A percentile compares a stretch with the other conserved stretches of the same genome.
Evolutionary conservation across 1,140 invertebrate genomes (phyloP).

Genomic region (Atta colombica): DNA sequence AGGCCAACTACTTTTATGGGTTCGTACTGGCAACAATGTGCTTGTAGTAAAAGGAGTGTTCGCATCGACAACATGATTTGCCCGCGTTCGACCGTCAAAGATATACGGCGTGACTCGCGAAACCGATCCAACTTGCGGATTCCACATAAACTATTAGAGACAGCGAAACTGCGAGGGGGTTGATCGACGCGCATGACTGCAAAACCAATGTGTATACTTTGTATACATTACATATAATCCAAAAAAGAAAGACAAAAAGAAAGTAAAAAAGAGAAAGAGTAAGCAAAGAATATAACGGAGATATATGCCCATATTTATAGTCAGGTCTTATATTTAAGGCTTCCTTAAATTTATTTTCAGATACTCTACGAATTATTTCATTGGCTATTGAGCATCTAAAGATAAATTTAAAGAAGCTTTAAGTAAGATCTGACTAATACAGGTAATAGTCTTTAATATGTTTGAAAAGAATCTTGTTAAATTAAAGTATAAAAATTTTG

Average conservation of each 20-base stretch:
- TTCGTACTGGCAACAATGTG: conserved; percentile 60
- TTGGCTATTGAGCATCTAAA: too few relatives aligned
- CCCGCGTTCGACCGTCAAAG: conserved; percentile 63
- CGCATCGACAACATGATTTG: conserved; percentile 73
- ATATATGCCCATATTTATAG: not conserved
- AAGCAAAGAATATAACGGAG: not conserved
- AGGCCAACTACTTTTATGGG: conserved; percentile 74
- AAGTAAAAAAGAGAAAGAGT: not conserved
- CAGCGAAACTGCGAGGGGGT: conserved; percentile 15
- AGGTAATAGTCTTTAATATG: not conserved
- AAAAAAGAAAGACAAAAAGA: too few relatives aligned
- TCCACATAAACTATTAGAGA: conserved; percentile 47
- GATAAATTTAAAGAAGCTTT: too few relatives aligned
- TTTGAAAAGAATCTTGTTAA: not conserved
- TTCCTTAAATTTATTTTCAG: too few relatives aligned
- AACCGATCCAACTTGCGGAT: conserved; percentile 47
- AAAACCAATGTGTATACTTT: not conserved
- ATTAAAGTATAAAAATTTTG: not conserved
- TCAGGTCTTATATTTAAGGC: too few relatives aligned
- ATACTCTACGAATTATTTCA: too few relatives aligned
- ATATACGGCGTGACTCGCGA: conserved; percentile 52
- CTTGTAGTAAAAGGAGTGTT: conserved; percentile 38
- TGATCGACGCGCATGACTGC: conserved; percentile 40
- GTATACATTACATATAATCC: not conserved
- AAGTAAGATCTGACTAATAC: too few relatives aligned